Base-by-base conservation (phyloP, 1,140 invertebrate species). In the Camponotus vicinus region DNA sequence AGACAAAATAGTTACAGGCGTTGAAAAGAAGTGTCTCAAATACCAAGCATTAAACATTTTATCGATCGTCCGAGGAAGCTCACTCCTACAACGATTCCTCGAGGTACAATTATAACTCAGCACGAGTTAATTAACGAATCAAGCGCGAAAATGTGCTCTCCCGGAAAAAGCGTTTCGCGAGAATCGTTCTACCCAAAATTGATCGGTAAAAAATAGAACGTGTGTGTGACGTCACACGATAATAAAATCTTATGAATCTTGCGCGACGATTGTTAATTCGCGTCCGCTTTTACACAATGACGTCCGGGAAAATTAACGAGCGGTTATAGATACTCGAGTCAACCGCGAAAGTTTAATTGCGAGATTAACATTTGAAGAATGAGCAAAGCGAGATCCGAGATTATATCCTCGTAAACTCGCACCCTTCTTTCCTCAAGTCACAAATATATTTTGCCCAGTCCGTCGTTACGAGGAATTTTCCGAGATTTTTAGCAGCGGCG, bases 21-120 rank as follows among this genome's bases (percentile, higher is more conserved):
- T 27, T 6, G 57, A 66, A 70, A 2, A 37, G 32, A 55, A 64
- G 21, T n/a, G 27, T 82, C 37, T 75, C 27, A 1, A 18, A 6
- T 57, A 49, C 42, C 34, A 9, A 71, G 37, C 32, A 57, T 88
- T 87, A 89, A 69, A 76, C 61, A 45, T 75, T 49, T 52, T 52
- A 89, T 88, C 87, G 87, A 89, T 77, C 76, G 75, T 89, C 76
- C 87, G 61, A 49, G 55, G 32, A 88, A 85, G n/a, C 40, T 42
- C 55, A 9, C n/a, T 49, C 45, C 21, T 21, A 45, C 34, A 34
- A 34, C 40, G 69, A 75, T 88, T 88, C 70, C 69, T 70, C 57
- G 61, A 88, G 76, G 52, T 79, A 45, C 49, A 40, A 40, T 78
- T 85, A 52, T 52, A 52, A 61, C 79, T 49, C 49, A 59, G 37